A percentile compares a stretch with the other conserved stretches of the same genome.
Evolutionary conservation across 2,888 invertebrate genomes (phyloP).

Genomic region (Tetrapedia diversipes): DNA sequence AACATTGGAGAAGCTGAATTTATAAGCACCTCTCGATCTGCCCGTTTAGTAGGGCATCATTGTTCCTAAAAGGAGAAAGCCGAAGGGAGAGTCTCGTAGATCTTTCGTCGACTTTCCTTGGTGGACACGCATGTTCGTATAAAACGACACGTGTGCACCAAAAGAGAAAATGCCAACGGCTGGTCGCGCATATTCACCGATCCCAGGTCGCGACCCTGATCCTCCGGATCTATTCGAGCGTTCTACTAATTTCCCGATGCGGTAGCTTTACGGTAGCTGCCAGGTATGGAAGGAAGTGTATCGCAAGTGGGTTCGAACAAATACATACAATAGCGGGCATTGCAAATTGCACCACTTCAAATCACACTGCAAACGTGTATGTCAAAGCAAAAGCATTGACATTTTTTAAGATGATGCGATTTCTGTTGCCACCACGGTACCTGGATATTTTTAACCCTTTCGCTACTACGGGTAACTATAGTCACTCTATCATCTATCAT

Average conservation of each 20-base stretch:
- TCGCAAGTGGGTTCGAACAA: too few relatives aligned
- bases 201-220: constrained; percentile 38
- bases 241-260: constrained; percentile 17
- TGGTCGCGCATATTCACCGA: constrained; percentile 32
- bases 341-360: too few relatives aligned
- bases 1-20: background rate
- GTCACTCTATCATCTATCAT: too few relatives aligned
- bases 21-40: constrained; percentile 2
- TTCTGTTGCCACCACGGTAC: too few relatives aligned
- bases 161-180: constrained; percentile 44
- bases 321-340: too few relatives aligned
- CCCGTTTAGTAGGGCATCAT: constrained; percentile 38
- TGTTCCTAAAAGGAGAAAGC: constrained; percentile 46
- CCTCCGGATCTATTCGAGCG: constrained; percentile 5
- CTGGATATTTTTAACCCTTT: too few relatives aligned
- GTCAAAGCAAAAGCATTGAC: too few relatives aligned
- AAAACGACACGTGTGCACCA: constrained; percentile 17
- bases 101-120: constrained; percentile 24
- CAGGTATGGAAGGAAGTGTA: too few relatives aligned
- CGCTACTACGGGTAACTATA: too few relatives aligned
- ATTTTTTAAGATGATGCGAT: too few relatives aligned
- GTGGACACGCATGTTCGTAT: constrained; percentile 14
- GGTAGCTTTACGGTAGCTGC: background rate
- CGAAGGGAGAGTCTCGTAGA: constrained; percentile 36
- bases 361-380: too few relatives aligned